Base-by-base conservation (phyloP, 2,797 vertebrate species). In the Alca torda region DNA sequence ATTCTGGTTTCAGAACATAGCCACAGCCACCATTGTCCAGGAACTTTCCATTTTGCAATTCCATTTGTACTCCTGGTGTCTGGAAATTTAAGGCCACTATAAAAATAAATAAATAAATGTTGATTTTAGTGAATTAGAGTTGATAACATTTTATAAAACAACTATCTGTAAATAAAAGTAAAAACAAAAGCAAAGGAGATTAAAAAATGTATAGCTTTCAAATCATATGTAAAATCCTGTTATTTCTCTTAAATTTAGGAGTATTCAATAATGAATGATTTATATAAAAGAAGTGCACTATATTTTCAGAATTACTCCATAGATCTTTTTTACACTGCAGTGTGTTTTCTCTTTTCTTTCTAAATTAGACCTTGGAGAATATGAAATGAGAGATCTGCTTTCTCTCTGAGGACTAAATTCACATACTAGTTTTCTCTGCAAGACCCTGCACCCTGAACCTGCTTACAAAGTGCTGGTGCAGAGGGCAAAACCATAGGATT, bases 21-120 rank as follows among this genome's bases (percentile, higher is more conserved):
- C 99, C 99, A 87, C 98, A 98, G 37, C 98, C 97, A 51, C 99
- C 99, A 70, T 99, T 99, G 98, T 99, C 99, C 93, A 98, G 97
- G 98, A 99, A 99, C 97, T 98, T 99, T 33, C 99, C 99, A 63
- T 98, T 97, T 89, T 99, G 99, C 85, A 99, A 92, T 85, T 99
- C 98, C 99, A 99, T 99, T 30, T 98, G 92, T 73, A 97, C 6
- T 93, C 98, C 98, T 0, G 90, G 85, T 10, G 98, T 99, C 95
- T 99, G 99, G 97, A 99, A 99, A 98, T 99, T 99, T 92, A 99
- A 98, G 65, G 99, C 99, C 98, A 99, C 99, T 99, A 96, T 54
- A 83, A 97, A 94, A 73, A 89, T 70, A 33, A 59, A 87, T n/a
- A 78, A 68, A 87, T n/a, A 76, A 64, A 56, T 84, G 74, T 19